Conservation (phyloP, 2,888 invertebrate genomes). For the Temnothorax rugatulus region DNA sequence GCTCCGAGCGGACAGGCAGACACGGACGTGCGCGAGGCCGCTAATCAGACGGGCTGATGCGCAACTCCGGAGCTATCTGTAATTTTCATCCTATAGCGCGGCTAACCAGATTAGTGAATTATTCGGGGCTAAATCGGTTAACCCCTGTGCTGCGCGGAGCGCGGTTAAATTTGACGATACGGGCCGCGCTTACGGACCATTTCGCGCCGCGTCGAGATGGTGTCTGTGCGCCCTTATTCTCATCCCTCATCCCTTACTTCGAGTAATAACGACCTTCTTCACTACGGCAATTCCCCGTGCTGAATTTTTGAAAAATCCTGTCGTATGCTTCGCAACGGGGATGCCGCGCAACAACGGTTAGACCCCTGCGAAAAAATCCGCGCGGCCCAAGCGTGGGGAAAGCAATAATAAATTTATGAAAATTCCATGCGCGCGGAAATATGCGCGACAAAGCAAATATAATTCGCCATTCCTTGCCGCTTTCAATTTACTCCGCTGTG, state of each 20-base stretch:
- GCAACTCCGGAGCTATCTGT: slow-evolving; percentile 75
- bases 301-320: slow-evolving; percentile 40
- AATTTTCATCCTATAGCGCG: slow-evolving; percentile 73
- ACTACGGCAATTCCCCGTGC: slow-evolving; percentile 31
- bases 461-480: slow-evolving; percentile 50
- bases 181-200: slow-evolving; percentile 47
- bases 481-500: slow-evolving; percentile 45
- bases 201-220: slow-evolving; percentile 28
- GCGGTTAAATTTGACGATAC: slow-evolving; percentile 69
- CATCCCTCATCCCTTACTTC: slow-evolving; percentile 52
- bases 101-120: slow-evolving; percentile 76
- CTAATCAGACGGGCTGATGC: slow-evolving; percentile 75
- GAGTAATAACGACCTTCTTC: slow-evolving; percentile 52
- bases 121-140: slow-evolving; percentile 75
- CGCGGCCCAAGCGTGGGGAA: not conserved
- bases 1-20: slow-evolving; percentile 49
- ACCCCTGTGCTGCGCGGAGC: slow-evolving; percentile 61
- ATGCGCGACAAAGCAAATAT: slow-evolving; percentile 46
- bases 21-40: slow-evolving; percentile 59
- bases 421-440: slow-evolving; percentile 43
- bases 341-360: not conserved
- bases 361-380: slow-evolving; percentile 5
- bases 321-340: not conserved
- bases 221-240: slow-evolving; percentile 39
- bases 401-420: slow-evolving; percentile 51